These are phyloP conservation scores for Netelia virgata DNA, from an alignment of 2,888 invertebrate genomes.

Conservation along the genomic window DNA sequence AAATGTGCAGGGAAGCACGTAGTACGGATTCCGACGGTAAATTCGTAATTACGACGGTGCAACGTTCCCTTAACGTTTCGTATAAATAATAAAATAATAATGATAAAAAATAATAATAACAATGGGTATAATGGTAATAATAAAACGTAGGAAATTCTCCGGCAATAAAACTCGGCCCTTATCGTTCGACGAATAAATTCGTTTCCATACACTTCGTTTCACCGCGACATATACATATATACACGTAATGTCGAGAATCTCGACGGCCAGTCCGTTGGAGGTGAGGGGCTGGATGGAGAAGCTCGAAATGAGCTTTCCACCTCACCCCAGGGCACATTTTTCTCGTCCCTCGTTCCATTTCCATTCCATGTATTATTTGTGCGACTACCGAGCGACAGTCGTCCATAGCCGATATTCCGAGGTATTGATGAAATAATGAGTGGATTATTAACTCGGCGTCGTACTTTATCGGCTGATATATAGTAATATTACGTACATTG, in stretches of 20 bases:
- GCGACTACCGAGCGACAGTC: slow-evolving; percentile 5
- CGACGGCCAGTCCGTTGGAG: neutral
- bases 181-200: slow-evolving; percentile 15
- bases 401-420: slow-evolving; percentile 68
- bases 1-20: neutral
- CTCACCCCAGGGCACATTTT: slow-evolving; percentile 2
- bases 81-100: neutral
- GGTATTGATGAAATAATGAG: slow-evolving; percentile 83
- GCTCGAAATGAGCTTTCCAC: slow-evolving; percentile 15
- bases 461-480: slow-evolving; percentile 62
- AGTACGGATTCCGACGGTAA: neutral
- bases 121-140: neutral
- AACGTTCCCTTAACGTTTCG: neutral
- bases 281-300: neutral
- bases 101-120: neutral
- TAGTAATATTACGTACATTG: slow-evolving; percentile 77
- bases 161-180: slow-evolving; percentile 2
- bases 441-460: slow-evolving; percentile 79
- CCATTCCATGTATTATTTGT: slow-evolving; percentile 16
- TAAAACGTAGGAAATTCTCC: neutral
- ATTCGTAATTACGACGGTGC: neutral
- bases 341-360: slow-evolving; percentile 1
- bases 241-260: neutral
- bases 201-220: slow-evolving; percentile 6
- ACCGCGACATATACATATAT: neutral